Evolutionary conservation across 2,113 vertebrate genomes (phyloP), one percentile per base, ranked within the genome.

Genomic region (Bubo bubo): DNA sequence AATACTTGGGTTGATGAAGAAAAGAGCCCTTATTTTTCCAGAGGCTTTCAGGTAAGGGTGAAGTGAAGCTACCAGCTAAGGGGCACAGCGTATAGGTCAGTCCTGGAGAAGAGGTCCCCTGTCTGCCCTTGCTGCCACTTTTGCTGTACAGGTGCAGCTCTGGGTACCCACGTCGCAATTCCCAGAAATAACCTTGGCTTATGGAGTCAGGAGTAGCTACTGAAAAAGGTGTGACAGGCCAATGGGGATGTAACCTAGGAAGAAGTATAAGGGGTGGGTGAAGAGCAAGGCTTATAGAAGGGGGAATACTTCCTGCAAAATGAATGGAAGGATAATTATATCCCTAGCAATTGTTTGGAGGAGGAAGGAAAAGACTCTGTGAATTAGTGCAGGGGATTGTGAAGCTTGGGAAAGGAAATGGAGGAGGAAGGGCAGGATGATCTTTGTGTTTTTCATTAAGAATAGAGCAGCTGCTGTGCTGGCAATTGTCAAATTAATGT

Each of bases 361-460:
- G 93, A 97, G 98, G 98, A 98, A 98, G 98, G 98, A 98, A 98
- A 97, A 82, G 80, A 96, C 91, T 91, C 68, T 87, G 87, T 95
- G 97, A 97, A 97, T 96, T 97, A 96, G 86, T 96, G 82, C 56
- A 95, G 74, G 77, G 95, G 94, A 97, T 97, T 97, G 96, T 97
- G 77, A 93, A 94, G 93, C 96, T 96, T 97, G 96, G 97, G 98
- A 98, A 98, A 98, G 97, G 97, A 98, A 97, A 93, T 1, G 4
- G 82, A 85, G 91, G 93, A 96, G 97, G 96, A 95, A 98, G 96
- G 91, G 96, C 97, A 97, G 96, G 96, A 97, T 95, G 96, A 95
- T 95, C 97, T 98, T 98, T 98, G 97, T 98, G 77, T 97, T 98
- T 97, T 96, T 97, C 96, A 95, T 97, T 95, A 97, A 89, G 95